These are phyloP conservation scores for Nyctalus aviator DNA, from an alignment of 2,797 vertebrate genomes.

Conservation along the genomic window DNA sequence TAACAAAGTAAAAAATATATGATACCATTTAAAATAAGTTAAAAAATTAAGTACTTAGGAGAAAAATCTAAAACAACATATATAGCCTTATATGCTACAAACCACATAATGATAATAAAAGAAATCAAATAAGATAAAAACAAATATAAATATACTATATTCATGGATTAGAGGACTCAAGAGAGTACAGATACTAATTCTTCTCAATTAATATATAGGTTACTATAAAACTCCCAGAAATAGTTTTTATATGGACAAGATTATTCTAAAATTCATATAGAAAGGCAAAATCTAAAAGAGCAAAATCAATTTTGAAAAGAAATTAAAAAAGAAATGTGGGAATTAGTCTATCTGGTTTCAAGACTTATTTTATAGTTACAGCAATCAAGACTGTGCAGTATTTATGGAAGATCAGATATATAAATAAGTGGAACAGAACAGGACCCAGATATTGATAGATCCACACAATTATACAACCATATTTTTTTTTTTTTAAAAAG, in stretches of 20 bases:
- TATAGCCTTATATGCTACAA: not conserved
- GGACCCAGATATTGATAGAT: not conserved
- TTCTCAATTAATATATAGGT: not conserved
- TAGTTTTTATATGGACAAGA: not conserved
- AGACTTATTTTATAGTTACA: not conserved
- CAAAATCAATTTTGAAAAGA: not conserved
- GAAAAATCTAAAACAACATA: constrained; percentile 6
- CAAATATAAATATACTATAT: not conserved
- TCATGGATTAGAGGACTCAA: not conserved
- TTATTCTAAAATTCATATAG: constrained; percentile 9
- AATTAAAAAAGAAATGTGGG: not conserved
- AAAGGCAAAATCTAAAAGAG: constrained; percentile 4
- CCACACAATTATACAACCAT: not conserved
- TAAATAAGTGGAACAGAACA: not conserved
- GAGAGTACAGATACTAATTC: not conserved
- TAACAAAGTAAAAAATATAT: not conserved
- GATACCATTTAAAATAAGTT: not conserved
- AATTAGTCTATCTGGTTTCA: not conserved
- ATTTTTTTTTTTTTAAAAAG: not conserved
- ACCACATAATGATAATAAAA: not conserved
- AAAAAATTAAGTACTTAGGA: not conserved
- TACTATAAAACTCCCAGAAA: constrained; percentile 1
- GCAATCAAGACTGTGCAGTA: not conserved
- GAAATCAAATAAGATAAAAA: not conserved
- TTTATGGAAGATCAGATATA: not conserved